These are phyloP conservation scores for Polietes domitor DNA, from an alignment of 2,888 invertebrate genomes.

Conservation along the genomic window DNA sequence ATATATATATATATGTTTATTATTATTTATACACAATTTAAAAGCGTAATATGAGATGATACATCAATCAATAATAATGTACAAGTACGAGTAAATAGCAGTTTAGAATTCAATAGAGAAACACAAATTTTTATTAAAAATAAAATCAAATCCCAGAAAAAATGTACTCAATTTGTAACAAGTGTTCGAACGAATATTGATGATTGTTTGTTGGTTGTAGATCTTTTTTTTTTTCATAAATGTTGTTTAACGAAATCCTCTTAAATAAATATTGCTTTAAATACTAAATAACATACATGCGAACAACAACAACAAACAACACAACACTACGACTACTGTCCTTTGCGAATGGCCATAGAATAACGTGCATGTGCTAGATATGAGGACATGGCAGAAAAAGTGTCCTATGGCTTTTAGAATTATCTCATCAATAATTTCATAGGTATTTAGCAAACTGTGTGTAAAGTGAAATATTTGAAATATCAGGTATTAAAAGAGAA, in stretches of 20 bases:
- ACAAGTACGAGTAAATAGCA: neutral
- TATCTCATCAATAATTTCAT: too few relatives aligned
- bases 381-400: too few relatives aligned
- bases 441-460: too few relatives aligned
- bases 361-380: neutral
- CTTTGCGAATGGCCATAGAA: neutral
- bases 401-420: too few relatives aligned
- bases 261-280: slow-evolving; percentile 49
- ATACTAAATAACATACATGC: slow-evolving; percentile 50
- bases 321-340: neutral
- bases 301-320: neutral
- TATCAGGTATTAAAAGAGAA: too few relatives aligned
- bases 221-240: too few relatives aligned
- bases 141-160: neutral
- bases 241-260: neutral
- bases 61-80: neutral
- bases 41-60: neutral
- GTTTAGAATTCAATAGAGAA: neutral
- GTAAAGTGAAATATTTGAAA: too few relatives aligned
- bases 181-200: slow-evolving; percentile 23
- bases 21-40: neutral
- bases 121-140: neutral
- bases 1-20: too few relatives aligned
- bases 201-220: neutral
- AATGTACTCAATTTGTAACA: slow-evolving; percentile 32